Evolutionary conservation across 2,797 vertebrate genomes (phyloP), one percentile per base, ranked within the genome.

Genomic region (Nyctalus aviator): DNA sequence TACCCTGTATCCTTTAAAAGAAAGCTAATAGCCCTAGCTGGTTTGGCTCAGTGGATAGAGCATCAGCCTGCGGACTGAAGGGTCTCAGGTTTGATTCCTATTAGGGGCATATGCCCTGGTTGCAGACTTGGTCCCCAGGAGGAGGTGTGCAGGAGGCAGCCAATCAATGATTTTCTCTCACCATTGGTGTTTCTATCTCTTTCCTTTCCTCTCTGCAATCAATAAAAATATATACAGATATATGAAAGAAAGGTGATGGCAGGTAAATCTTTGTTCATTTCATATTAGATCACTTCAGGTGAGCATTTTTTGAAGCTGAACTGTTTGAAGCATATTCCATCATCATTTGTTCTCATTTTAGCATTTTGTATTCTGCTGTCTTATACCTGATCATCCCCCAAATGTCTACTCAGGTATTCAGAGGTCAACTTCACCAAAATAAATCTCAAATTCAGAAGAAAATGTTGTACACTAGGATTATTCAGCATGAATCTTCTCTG

Each of bases 291-390:
- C 17, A 72, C 14, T 13, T 88, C 37, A 71, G 62, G 50, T 72
- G 53, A 92, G 46, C 88, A 73, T 73, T 66, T 55, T 79, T 77
- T 91, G 82, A 93, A 90, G 66, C n/a, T 78, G 86, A 96, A 83
- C 59, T 82, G 41, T 89, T 84, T 50, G n/a, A 76, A 81, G 14
- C 21, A 41, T 48, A 55, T 73, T 81, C 48, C 59, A 2, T 50
- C 76, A 77, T 55, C 79, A 87, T 81, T 41, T 5, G 32, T 73
- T 91, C n/a, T 94, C 78, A 64, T 85, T 8, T 77, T 62, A 73
- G 14, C 48, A 75, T 57, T 93, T 90, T 96, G 55, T 91, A 89
- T 96, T 91, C 90, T 68, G 13, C 48, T 94, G 62, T 25, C 1
- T 89, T 89, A 73, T 4, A 91, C 8, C 25, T 41, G 21, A 75